These are phyloP conservation scores for Stichopus chloronotus DNA, from an alignment of 35 echinoderm and acorn worm species.

Conservation along the genomic window DNA sequence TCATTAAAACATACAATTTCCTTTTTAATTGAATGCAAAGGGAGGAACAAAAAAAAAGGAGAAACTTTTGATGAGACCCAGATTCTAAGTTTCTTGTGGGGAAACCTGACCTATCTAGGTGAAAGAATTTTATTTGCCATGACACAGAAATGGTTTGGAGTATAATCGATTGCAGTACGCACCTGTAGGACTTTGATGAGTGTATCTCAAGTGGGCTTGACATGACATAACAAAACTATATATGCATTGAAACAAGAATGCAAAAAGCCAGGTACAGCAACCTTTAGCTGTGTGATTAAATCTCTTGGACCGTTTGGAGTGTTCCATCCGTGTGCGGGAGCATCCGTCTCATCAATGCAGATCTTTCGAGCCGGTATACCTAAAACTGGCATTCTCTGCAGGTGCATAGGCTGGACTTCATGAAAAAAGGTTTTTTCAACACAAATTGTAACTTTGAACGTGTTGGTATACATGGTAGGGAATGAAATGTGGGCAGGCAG, in stretches of 20 bases:
- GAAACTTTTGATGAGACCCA: slow-evolving; percentile 1
- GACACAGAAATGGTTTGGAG: slow-evolving; percentile 5
- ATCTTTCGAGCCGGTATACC: not conserved
- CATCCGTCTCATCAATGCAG: not conserved
- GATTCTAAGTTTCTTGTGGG: not conserved
- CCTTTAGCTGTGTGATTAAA: not conserved
- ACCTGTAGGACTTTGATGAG: slow-evolving; percentile 28
- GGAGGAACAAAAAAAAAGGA: too few relatives aligned
- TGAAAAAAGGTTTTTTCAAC: not conserved
- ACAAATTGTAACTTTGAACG: too few relatives aligned
- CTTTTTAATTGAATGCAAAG: too few relatives aligned
- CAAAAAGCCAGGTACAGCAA: not conserved
- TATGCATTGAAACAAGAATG: not conserved
- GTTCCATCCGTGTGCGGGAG: not conserved
- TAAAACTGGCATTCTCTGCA: not conserved
- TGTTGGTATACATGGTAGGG: too few relatives aligned
- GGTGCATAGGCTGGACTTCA: not conserved
- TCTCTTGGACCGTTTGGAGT: not conserved
- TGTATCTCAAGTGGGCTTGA: not conserved
- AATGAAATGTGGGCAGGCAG: too few relatives aligned
- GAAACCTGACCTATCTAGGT: slow-evolving; percentile 6
- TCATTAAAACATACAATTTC: too few relatives aligned
- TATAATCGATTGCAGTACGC: slow-evolving; percentile 22
- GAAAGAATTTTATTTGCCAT: slow-evolving; percentile 4
- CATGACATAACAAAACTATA: not conserved